Conservation (phyloP, 2,888 invertebrate species). For the Lochmaea capreae region DNA sequence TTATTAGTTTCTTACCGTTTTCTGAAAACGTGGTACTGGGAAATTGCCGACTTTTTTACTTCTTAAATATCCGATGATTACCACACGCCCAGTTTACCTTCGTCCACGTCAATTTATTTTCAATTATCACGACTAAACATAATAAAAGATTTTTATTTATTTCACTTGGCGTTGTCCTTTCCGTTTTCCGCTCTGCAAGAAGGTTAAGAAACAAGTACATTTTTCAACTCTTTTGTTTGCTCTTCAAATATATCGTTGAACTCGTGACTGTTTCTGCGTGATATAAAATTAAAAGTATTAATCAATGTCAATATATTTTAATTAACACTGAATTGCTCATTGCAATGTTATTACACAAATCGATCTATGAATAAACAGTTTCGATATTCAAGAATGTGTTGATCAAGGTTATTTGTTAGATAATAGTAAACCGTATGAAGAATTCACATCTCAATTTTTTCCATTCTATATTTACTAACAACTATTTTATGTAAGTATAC, state of each 20-base stretch:
- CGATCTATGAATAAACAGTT: constrained; percentile 13
- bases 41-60: too few relatives aligned
- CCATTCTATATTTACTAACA: neutral
- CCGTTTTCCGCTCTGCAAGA: neutral
- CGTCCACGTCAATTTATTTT: too few relatives aligned
- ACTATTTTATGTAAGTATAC: neutral
- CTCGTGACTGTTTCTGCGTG: neutral
- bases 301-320: neutral
- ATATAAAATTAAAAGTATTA: neutral
- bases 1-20: too few relatives aligned
- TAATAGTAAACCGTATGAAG: neutral
- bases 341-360: neutral
- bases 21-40: too few relatives aligned
- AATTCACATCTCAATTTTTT: neutral
- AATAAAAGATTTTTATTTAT: neutral
- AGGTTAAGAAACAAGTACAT: neutral
- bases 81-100: too few relatives aligned
- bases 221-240: too few relatives aligned
- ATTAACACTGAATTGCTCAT: neutral
- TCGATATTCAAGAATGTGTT: constrained; percentile 13
- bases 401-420: constrained; percentile 15
- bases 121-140: too few relatives aligned
- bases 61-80: too few relatives aligned
- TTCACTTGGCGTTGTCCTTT: neutral
- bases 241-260: neutral